Conservation (phyloP, 2,888 invertebrate genomes). For the Pristionchus japonicus region DNA sequence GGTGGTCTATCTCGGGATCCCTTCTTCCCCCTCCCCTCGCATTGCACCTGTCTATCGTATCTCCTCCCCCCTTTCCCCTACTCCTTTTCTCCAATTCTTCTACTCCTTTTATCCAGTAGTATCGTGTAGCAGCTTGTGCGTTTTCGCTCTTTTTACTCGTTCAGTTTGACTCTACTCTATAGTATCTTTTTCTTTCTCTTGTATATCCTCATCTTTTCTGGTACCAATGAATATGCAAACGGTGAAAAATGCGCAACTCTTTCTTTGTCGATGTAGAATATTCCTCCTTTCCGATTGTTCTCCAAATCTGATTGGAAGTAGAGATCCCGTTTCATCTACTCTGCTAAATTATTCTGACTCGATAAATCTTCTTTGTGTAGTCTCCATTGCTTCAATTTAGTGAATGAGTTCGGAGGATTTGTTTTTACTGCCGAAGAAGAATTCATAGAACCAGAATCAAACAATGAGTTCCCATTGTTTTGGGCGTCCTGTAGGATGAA, state of each 20-base stretch:
- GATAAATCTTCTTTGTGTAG: background rate
- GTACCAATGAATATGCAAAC: background rate
- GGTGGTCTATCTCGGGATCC: slow-evolving; percentile 2
- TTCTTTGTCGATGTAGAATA: background rate
- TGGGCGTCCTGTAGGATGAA: background rate
- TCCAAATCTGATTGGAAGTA: background rate
- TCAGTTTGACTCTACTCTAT: background rate
- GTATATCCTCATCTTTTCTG: background rate
- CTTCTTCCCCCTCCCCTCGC: background rate
- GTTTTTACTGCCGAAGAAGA: background rate
- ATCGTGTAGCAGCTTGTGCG: background rate
- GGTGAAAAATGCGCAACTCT: background rate
- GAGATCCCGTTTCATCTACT: background rate
- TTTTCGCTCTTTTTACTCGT: background rate
- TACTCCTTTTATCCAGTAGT: background rate
- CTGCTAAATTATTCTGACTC: background rate
- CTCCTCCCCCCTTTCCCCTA: slow-evolving; percentile 1
- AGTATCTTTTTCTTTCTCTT: background rate
- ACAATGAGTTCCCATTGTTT: background rate
- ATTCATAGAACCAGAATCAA: slow-evolving; percentile 5
- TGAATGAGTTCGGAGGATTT: background rate
- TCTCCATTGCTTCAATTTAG: background rate
- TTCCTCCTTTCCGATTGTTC: background rate
- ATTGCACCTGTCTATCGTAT: slow-evolving; percentile 28
- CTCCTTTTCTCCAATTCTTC: slow-evolving; percentile 13